Conservation (phyloP, 2,797 vertebrate genomes). For the Pogonophryne albipinna region DNA sequence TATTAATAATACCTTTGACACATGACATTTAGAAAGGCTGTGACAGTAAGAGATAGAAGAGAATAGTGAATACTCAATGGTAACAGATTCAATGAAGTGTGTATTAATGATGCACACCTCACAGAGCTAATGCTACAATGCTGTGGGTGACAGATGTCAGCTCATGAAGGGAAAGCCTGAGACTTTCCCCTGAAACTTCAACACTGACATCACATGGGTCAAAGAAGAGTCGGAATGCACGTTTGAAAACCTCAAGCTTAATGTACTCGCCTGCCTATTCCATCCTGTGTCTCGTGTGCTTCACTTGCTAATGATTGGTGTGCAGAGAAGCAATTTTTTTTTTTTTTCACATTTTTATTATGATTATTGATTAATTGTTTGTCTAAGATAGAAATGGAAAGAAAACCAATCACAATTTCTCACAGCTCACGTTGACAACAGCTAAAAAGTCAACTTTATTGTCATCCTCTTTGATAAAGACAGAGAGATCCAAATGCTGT, state of each 20-base stretch:
- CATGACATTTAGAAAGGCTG: not conserved
- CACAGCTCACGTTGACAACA: not conserved
- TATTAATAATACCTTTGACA: constrained; percentile 11
- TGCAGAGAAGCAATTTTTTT: not conserved
- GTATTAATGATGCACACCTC: not conserved
- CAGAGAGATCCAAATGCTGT: no score
- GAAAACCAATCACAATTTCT: not conserved
- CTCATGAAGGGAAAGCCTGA: not conserved
- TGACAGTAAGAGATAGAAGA: constrained; percentile 12
- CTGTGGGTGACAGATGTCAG: not conserved
- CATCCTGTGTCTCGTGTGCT: not conserved
- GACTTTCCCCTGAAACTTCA: constrained; percentile 15
- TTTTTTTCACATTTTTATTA: not conserved
- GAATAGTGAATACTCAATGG: not conserved
- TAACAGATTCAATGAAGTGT: not conserved
- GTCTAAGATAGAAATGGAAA: not conserved
- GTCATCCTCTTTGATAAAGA: no score
- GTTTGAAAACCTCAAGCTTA: constrained; percentile 10
- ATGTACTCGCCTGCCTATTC: not conserved
- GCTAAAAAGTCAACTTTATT: not conserved
- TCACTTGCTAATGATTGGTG: not conserved
- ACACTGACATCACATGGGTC: constrained; percentile 41
- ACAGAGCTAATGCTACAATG: not conserved
- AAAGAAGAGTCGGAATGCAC: constrained; percentile 1
- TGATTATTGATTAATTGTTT: not conserved